A percentile compares a stretch with the other conserved stretches of the same genome.
phyloP scores from a whole-genome alignment of 2,113 vertebrate genomes.

The Pyrgilauda ruficollis region DNA sequence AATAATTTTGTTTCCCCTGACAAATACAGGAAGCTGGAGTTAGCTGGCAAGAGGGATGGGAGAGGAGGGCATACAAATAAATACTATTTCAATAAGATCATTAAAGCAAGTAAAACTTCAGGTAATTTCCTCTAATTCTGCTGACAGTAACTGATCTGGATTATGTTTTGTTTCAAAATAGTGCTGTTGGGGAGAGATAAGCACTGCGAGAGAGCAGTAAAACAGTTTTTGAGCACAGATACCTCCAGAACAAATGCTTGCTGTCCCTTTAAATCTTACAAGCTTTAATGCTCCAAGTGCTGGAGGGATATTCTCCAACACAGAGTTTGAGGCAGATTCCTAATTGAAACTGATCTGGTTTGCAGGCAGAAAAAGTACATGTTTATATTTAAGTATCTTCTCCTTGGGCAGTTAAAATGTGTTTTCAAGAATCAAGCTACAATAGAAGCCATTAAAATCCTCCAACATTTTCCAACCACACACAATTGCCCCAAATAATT shows the following conservation, averaged over 20 bases:
- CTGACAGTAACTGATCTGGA: conserved; percentile 1
- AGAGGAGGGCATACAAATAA: conserved; percentile 7
- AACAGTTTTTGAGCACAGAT: neutral
- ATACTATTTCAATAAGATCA: neutral
- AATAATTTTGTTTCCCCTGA: neutral
- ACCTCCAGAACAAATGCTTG: neutral
- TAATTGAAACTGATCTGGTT: conserved; percentile 30
- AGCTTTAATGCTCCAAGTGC: neutral
- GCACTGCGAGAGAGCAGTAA: neutral
- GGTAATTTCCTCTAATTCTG: conserved; percentile 55
- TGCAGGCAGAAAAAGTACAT: conserved; percentile 21
- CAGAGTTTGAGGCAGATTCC: conserved; percentile 1
- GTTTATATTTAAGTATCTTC: conserved; percentile 9
- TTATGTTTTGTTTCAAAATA: conserved; percentile 52
- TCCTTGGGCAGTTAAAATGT: neutral
- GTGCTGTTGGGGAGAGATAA: conserved; percentile 26
- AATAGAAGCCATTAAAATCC: conserved; percentile 12
- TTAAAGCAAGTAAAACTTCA: conserved; percentile 36
- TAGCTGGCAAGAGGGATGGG: neutral
- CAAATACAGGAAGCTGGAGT: conserved; percentile 23
- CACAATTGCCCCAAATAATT: conserved; percentile 27
- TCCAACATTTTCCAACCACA: conserved; percentile 17
- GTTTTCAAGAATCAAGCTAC: conserved; percentile 26
- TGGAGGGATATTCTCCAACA: neutral
- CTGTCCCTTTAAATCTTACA: conserved; percentile 17